Conservation (phyloP, 2,888 invertebrate species). For the Vanessa cardui region DNA sequence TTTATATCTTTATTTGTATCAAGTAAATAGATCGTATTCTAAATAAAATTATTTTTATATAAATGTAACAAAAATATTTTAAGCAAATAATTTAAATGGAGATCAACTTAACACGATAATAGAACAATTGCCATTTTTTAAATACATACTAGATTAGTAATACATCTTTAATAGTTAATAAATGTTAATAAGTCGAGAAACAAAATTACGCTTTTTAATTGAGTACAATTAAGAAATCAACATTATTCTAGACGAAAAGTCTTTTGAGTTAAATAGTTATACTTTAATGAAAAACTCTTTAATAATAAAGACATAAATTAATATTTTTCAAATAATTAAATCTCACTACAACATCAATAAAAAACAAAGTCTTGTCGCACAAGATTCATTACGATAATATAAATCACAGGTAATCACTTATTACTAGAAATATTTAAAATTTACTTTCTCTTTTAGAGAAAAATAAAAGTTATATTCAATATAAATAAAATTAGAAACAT, state of each 20-base stretch:
- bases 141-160: neutral
- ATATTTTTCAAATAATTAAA: slow-evolving; percentile 20
- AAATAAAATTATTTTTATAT: slow-evolving; percentile 15
- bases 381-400: slow-evolving; percentile 68
- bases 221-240: no score
- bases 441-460: slow-evolving; percentile 45
- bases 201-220: no score
- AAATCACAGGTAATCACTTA: slow-evolving; percentile 79
- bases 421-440: slow-evolving; percentile 61
- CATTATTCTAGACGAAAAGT: neutral
- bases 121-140: neutral
- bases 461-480: slow-evolving; percentile 38
- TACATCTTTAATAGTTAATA: no score
- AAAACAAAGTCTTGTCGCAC: slow-evolving; percentile 70
- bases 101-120: neutral
- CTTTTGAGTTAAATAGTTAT: neutral
- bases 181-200: no score
- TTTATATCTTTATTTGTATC: slow-evolving; percentile 11
- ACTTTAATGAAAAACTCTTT: neutral
- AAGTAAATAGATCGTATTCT: slow-evolving; percentile 19
- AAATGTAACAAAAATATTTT: slow-evolving; percentile 20
- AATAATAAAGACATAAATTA: slow-evolving; percentile 14
- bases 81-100: neutral
- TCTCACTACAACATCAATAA: slow-evolving; percentile 30
- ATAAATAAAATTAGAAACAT: slow-evolving; percentile 34